phyloP scores from a whole-genome alignment of 2,113 vertebrate genomes.

The Podarcis raffonei region DNA sequence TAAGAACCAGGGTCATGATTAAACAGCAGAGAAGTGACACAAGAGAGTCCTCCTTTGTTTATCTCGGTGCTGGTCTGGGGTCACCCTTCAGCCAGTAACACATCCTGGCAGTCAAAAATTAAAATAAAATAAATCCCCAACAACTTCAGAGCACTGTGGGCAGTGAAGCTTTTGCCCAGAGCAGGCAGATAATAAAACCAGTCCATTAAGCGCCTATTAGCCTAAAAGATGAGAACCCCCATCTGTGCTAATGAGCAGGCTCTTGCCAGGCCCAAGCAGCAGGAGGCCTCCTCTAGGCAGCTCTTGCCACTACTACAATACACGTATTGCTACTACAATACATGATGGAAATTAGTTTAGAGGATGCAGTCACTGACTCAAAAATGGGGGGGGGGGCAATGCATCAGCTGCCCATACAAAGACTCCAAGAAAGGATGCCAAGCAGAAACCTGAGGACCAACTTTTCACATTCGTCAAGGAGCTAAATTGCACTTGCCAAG shows the following conservation, averaged over 20 bases:
- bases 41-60: conserved; percentile 9
- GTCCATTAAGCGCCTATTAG: conserved; percentile 48
- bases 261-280: neutral
- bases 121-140: neutral
- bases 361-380: neutral
- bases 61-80: neutral
- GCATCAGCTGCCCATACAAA: neutral
- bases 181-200: conserved; percentile 50
- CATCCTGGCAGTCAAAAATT: conserved; percentile 28
- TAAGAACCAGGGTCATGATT: neutral
- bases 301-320: no score
- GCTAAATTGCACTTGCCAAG: neutral
- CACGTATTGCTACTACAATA: no score
- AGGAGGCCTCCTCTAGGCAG: conserved; percentile 49
- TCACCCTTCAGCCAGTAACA: conserved; percentile 1
- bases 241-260: conserved; percentile 30
- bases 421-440: neutral
- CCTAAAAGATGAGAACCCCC: conserved; percentile 49
- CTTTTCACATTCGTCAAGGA: neutral
- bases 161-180: conserved; percentile 12
- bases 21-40: neutral
- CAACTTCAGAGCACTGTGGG: conserved; percentile 3
- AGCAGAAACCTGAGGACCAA: neutral
- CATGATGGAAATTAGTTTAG: conserved; percentile 11
- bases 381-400: neutral